Evolutionary conservation across 1,140 invertebrate genomes (phyloP).

Genomic region (Calliphora vicina): DNA sequence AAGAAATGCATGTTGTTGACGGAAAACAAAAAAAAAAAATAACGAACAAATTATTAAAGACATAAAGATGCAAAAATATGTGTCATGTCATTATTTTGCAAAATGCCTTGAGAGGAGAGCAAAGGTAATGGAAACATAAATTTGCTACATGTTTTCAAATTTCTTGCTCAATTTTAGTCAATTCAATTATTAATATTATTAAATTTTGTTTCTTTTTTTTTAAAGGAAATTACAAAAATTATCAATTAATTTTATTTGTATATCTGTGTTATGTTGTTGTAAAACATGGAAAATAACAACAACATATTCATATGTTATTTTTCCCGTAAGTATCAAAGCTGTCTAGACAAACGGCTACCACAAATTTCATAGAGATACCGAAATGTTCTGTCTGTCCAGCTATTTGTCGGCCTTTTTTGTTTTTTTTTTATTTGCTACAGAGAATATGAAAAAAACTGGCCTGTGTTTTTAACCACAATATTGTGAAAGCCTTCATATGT

Average conservation of each 20-base stretch:
- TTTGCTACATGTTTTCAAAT: too few species aligned
- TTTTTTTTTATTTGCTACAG: too few species aligned
- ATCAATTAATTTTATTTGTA: slow-evolving; percentile 5
- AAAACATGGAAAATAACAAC: too few species aligned
- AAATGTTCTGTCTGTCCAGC: background rate
- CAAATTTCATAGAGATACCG: slow-evolving; percentile 8
- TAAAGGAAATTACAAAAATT: background rate
- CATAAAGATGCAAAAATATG: background rate
- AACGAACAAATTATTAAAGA: background rate
- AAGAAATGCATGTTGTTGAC: background rate
- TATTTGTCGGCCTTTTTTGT: background rate
- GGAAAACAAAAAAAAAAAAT: background rate
- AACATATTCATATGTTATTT: background rate
- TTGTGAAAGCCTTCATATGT: slow-evolving; percentile 16
- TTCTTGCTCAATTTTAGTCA: too few species aligned
- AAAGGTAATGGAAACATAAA: background rate
- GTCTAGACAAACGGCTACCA: slow-evolving; percentile 1
- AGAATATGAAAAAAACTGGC: background rate
- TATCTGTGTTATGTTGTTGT: background rate
- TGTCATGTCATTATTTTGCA: background rate
- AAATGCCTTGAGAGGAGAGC: background rate
- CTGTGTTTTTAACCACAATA: slow-evolving; percentile 1
- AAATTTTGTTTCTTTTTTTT: background rate
- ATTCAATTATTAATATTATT: background rate
- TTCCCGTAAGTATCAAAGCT: slow-evolving; percentile 12